Evolutionary conservation across 2,113 vertebrate genomes (phyloP).

Genomic region (Pterocles orientalis): DNA sequence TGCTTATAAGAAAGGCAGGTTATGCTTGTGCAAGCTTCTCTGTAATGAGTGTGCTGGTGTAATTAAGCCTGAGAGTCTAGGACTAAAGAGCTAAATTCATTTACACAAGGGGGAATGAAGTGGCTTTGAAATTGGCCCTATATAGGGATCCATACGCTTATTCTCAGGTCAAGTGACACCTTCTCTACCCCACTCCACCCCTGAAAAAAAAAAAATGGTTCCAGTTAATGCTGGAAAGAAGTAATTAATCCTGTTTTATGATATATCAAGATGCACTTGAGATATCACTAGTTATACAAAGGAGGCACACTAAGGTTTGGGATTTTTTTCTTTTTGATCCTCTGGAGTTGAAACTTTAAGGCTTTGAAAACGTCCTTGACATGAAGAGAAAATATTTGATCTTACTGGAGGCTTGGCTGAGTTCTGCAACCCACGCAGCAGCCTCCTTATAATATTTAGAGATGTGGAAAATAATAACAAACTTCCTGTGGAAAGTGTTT

Average conservation of each 20-base stretch:
- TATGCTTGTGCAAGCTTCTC: background rate
- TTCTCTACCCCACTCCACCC: background rate
- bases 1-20: background rate
- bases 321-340: background rate
- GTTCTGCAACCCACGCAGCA: background rate
- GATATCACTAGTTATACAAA: background rate
- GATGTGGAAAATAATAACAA: background rate
- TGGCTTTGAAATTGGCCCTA: background rate
- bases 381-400: background rate
- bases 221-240: background rate
- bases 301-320: background rate
- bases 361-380: background rate
- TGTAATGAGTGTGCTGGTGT: background rate
- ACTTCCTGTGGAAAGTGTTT: background rate
- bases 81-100: background rate
- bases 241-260: background rate
- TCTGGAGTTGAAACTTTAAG: background rate
- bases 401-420: background rate
- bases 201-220: background rate
- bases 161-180: background rate
- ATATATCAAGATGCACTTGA: background rate
- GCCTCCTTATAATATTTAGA: background rate
- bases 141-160: background rate
- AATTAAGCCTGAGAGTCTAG: background rate
- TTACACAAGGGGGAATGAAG: background rate